A percentile compares a stretch with the other conserved stretches of the same genome.
Conservation (phyloP, 64 coral and sea anemone genomes). For the Montipora cactus region DNA sequence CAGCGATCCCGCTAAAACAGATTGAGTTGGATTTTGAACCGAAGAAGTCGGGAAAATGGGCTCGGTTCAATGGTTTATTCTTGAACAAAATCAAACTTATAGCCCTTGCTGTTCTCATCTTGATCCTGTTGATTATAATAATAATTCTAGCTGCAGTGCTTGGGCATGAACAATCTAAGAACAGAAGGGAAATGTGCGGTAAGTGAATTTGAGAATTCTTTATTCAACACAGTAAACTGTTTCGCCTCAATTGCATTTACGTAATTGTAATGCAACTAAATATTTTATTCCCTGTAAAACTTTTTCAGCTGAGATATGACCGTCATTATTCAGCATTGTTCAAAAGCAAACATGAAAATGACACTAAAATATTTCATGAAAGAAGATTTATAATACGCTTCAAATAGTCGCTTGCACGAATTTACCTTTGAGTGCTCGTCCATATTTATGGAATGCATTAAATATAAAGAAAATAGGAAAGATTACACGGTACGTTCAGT, state of each 20-base stretch:
- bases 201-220: background rate
- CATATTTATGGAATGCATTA: background rate
- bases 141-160: conserved; percentile 53
- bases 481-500: background rate
- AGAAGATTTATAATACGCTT: too few species aligned
- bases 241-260: too few species aligned
- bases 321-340: too few species aligned
- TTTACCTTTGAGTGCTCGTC: too few species aligned
- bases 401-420: too few species aligned
- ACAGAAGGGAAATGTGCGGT: background rate
- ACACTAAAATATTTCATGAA: too few species aligned
- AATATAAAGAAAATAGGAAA: background rate
- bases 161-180: conserved; percentile 47
- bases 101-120: conserved; percentile 34
- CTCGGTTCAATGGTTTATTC: conserved; percentile 20
- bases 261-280: too few species aligned
- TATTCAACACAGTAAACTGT: too few species aligned
- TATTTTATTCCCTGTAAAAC: too few species aligned
- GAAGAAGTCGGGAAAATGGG: conserved; percentile 16
- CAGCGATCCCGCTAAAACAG: background rate
- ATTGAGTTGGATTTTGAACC: background rate
- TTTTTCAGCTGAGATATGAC: too few species aligned
- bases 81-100: conserved; percentile 54
- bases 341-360: too few species aligned
- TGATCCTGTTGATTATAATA: conserved; percentile 58